These are phyloP conservation scores for Botia kubotai DNA, from an alignment of 2,797 vertebrate species.

Conservation along the genomic window DNA sequence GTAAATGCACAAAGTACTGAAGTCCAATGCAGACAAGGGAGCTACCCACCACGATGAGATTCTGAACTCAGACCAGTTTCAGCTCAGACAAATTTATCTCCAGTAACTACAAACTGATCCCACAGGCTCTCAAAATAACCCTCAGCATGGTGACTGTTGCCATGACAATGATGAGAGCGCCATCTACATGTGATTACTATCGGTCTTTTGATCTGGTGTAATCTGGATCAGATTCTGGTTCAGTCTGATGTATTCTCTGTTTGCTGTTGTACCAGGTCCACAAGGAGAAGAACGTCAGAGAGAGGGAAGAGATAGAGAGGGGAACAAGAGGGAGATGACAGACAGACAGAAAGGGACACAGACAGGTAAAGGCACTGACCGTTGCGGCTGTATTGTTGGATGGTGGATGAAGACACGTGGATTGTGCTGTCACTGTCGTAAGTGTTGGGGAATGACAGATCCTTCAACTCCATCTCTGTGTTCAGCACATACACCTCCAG, in stretches of 20 bases:
- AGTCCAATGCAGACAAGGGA: no score
- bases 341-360: background rate
- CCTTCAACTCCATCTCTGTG: constrained; percentile 88
- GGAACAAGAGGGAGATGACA: background rate
- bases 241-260: no score
- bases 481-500: constrained; percentile 83
- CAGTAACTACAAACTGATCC: background rate
- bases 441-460: constrained; percentile 89
- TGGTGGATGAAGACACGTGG: constrained; percentile 87
- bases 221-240: background rate
- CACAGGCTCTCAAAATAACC: constrained; percentile 21
- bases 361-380: constrained; percentile 74
- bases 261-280: no score
- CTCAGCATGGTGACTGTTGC: constrained; percentile 11
- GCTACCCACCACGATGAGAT: no score
- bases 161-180: background rate
- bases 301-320: background rate
- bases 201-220: background rate
- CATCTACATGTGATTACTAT: background rate
- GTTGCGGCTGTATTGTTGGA: constrained; percentile 93
- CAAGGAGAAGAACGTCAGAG: background rate
- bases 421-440: constrained; percentile 88
- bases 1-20: no score
- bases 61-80: no score
- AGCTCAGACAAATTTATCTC: background rate